These are phyloP conservation scores for Holcopasites calliopsidis DNA, from an alignment of 1,140 invertebrate species.

Conservation along the genomic window DNA sequence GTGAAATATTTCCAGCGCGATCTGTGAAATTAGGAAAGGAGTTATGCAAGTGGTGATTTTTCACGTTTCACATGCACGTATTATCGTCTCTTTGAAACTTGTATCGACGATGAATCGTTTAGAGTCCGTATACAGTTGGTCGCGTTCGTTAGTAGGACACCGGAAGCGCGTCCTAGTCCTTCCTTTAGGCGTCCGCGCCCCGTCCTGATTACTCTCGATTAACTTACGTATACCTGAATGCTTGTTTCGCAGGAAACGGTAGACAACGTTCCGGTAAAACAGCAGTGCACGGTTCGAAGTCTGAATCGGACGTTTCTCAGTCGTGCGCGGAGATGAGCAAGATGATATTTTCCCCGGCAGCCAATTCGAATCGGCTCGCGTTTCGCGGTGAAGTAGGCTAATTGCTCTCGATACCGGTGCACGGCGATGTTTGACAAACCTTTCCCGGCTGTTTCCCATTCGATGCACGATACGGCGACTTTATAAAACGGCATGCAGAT, in stretches of 20 bases:
- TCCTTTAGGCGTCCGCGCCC: no score
- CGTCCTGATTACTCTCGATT: no score
- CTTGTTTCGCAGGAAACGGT: no score
- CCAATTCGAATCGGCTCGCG: background rate
- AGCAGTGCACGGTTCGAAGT: background rate
- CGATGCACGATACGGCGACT: slow-evolving; percentile 30
- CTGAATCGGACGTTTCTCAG: background rate
- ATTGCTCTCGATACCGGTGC: background rate
- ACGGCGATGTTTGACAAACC: slow-evolving; percentile 16
- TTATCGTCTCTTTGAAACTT: background rate
- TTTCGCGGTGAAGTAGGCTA: no score
- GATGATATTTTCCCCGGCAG: background rate
- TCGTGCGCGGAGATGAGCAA: no score
- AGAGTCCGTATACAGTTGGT: no score
- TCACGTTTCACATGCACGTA: background rate
- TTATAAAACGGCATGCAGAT: slow-evolving; percentile 53
- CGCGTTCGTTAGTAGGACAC: no score
- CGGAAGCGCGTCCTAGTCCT: no score
- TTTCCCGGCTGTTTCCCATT: slow-evolving; percentile 20
- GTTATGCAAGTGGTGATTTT: slow-evolving; percentile 5
- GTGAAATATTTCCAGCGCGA: background rate
- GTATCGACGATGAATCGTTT: no score
- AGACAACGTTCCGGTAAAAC: background rate
- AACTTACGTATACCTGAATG: no score
- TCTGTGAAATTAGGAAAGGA: slow-evolving; percentile 25